phyloP scores from a whole-genome alignment of 2,113 vertebrate genomes.

The Gopherus flavomarginatus region DNA sequence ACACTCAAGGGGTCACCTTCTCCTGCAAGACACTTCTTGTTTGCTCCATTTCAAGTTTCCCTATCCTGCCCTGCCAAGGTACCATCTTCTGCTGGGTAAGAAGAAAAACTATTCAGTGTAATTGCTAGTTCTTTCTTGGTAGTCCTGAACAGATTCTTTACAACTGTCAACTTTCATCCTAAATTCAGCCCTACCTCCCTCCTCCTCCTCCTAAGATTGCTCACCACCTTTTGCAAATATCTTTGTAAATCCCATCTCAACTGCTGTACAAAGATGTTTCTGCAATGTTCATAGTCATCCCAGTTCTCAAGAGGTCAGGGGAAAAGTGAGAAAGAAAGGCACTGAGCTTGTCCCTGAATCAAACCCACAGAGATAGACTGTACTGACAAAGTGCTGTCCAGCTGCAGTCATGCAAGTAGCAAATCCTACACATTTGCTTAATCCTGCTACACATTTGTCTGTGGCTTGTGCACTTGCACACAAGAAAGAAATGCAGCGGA shows the following conservation, averaged over 20 bases:
- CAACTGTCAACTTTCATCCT: background rate
- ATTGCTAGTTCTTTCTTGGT: background rate
- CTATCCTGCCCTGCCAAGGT: background rate
- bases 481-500: background rate
- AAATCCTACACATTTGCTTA: background rate
- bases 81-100: background rate
- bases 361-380: background rate
- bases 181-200: background rate
- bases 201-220: background rate
- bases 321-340: background rate
- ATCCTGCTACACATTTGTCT: background rate
- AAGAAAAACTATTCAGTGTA: background rate
- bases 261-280: background rate
- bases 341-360: background rate
- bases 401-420: background rate
- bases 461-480: background rate
- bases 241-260: background rate
- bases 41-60: background rate
- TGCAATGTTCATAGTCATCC: background rate
- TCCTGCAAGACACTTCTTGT: background rate
- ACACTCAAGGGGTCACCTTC: background rate
- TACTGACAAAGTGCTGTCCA: background rate
- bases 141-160: background rate
- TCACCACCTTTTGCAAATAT: background rate
- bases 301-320: background rate